phyloP scores from a whole-genome alignment of 2,888 invertebrate genomes.

The Oasisia sp. region DNA sequence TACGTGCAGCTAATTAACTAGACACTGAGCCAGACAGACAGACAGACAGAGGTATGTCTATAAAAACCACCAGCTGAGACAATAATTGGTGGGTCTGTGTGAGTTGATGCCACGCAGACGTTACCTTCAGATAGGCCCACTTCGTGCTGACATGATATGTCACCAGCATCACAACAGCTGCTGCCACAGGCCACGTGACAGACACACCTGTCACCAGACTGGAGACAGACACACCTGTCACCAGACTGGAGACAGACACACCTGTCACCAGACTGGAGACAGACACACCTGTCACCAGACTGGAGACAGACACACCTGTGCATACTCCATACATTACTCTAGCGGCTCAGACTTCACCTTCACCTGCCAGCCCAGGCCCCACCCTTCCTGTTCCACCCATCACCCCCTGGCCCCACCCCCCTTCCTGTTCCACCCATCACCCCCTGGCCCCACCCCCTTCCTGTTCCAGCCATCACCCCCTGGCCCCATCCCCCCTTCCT shows the following conservation, averaged over 20 bases:
- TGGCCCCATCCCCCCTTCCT: too few relatives aligned
- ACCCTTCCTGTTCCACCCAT: too few relatives aligned
- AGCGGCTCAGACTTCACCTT: background rate
- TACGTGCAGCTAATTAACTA: too few relatives aligned
- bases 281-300: background rate
- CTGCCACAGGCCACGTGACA: background rate
- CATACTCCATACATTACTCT: background rate
- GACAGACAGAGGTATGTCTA: background rate
- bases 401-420: too few relatives aligned
- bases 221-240: background rate
- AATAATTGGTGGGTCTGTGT: background rate
- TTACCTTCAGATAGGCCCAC: background rate
- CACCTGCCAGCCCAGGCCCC: too few relatives aligned
- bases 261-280: background rate
- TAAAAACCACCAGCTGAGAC: background rate
- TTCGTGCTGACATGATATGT: background rate
- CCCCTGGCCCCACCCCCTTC: too few relatives aligned
- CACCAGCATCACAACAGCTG: background rate
- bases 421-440: too few relatives aligned
- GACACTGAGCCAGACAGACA: background rate
- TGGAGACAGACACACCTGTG: background rate
- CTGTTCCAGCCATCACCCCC: too few relatives aligned
- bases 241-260: background rate
- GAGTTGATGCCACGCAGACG: background rate
- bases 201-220: background rate